Evolutionary conservation across 1,140 invertebrate species (phyloP).

Genomic region (Pararge aegeria): DNA sequence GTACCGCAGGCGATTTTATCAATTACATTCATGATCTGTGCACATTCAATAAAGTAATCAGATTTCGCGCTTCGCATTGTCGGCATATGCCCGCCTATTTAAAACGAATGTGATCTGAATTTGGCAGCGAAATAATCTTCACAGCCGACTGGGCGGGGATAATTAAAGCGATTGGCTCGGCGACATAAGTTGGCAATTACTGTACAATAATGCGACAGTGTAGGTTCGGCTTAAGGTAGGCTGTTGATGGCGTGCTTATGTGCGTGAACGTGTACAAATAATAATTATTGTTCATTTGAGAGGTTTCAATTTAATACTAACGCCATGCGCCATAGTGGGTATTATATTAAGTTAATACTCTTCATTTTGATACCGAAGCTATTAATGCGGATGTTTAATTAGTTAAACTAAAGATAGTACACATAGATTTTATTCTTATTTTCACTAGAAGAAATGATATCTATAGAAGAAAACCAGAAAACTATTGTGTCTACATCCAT

Average conservation of each 20-base stretch:
- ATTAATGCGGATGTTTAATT: too few relatives aligned
- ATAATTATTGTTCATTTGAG: slow-evolving; percentile 18
- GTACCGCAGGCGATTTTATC: slow-evolving; percentile 59
- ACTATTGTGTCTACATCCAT: too few relatives aligned
- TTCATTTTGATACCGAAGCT: too few relatives aligned
- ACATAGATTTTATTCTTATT: too few relatives aligned
- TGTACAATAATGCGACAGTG: slow-evolving; percentile 43
- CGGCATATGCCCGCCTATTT: slow-evolving; percentile 46
- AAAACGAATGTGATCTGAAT: slow-evolving; percentile 56
- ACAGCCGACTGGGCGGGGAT: slow-evolving; percentile 55
- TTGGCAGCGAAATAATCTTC: slow-evolving; percentile 71
- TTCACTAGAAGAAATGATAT: too few relatives aligned
- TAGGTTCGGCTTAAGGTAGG: slow-evolving; percentile 47
- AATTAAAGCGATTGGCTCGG: slow-evolving; percentile 65
- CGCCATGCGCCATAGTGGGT: neutral
- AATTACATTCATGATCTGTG: slow-evolving; percentile 61
- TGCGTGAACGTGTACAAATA: slow-evolving; percentile 16
- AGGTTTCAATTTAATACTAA: slow-evolving; percentile 9
- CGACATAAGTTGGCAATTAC: slow-evolving; percentile 73
- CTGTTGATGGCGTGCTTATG: slow-evolving; percentile 22
- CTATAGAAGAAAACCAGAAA: too few relatives aligned
- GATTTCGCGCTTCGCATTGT: slow-evolving; percentile 56
- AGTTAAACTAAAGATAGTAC: too few relatives aligned
- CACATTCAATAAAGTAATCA: slow-evolving; percentile 63
- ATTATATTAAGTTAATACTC: too few relatives aligned